phyloP scores from a whole-genome alignment of 2,113 vertebrate genomes.

The Triplophysa siluroides region DNA sequence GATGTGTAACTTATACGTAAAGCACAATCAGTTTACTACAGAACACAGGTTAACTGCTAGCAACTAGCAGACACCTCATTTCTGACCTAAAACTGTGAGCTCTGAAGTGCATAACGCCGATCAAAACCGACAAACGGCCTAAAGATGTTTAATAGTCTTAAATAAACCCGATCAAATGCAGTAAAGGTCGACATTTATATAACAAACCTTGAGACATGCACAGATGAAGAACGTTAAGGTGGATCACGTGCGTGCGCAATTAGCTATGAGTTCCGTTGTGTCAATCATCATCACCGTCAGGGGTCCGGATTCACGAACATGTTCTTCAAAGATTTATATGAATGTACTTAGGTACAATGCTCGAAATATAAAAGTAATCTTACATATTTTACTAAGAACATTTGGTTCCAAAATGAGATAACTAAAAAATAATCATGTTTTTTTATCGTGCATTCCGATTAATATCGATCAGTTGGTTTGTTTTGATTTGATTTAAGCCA shows the following conservation, averaged over 20 bases:
- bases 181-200: not conserved
- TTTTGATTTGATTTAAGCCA: no score
- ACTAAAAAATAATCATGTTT: no score
- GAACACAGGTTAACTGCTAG: not conserved
- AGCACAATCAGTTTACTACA: not conserved
- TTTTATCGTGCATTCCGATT: no score
- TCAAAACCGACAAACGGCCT: not conserved
- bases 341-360: no score
- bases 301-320: no score
- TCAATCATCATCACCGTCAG: not conserved
- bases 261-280: not conserved
- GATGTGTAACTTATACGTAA: not conserved
- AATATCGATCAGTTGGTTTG: no score
- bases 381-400: no score
- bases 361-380: no score
- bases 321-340: no score
- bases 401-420: no score
- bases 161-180: not conserved
- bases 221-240: not conserved
- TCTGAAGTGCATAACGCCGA: not conserved
- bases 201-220: conserved; percentile 3
- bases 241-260: conserved; percentile 2
- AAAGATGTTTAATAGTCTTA: not conserved
- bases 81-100: not conserved
- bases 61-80: conserved; percentile 9